Evolutionary conservation across 64 coral and sea anemone genomes (phyloP).

Genomic region (Montipora sp.): DNA sequence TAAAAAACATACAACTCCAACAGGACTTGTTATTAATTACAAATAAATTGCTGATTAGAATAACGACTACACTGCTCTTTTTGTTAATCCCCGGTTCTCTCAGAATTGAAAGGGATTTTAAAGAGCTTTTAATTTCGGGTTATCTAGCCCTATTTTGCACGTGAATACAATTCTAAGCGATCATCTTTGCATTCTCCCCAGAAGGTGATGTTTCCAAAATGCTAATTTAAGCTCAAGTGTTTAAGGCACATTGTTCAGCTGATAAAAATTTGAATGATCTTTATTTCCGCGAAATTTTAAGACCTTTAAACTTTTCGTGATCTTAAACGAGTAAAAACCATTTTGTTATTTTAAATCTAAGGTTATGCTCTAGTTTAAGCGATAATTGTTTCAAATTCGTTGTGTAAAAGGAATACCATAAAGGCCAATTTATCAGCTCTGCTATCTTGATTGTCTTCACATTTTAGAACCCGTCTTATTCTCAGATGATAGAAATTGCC

Average conservation of each 20-base stretch:
- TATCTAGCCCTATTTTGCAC: background rate
- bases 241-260: conserved; percentile 13
- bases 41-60: conserved; percentile 56
- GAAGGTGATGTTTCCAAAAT: background rate
- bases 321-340: background rate
- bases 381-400: no score
- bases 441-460: no score
- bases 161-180: background rate
- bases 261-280: background rate
- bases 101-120: background rate
- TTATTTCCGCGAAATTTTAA: background rate
- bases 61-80: conserved; percentile 15
- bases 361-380: no score
- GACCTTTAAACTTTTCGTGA: background rate
- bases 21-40: conserved; percentile 47
- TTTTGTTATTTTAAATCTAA: background rate
- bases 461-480: no score
- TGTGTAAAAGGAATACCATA: no score
- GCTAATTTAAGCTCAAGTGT: conserved; percentile 51
- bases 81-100: background rate
- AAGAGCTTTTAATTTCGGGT: background rate
- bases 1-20: conserved; percentile 14
- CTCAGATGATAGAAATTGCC: no score
- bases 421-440: no score
- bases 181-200: background rate